Percentiles rank a stretch among this genome's conserved stretches.
These are phyloP conservation scores for Ptychoptera albimana DNA, from an alignment of 2,888 invertebrate species.

Conservation along the genomic window DNA sequence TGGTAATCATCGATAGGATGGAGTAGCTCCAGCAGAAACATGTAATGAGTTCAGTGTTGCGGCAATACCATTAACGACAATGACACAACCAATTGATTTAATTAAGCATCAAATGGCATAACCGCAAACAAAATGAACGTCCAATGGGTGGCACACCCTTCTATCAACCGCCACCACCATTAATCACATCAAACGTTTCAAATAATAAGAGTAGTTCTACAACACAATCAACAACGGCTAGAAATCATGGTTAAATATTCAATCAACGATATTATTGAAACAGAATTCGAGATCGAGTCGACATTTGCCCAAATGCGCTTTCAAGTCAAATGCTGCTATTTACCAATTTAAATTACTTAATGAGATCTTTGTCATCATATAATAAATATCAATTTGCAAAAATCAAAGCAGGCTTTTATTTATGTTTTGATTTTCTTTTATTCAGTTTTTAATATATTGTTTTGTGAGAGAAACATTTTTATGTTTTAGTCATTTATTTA, in stretches of 20 bases:
- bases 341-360: no score
- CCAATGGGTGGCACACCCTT: conserved; percentile 25
- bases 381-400: no score
- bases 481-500: no score
- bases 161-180: conserved; percentile 30
- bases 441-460: no score
- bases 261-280: conserved; percentile 43
- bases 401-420: no score
- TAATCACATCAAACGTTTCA: conserved; percentile 7
- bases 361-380: no score
- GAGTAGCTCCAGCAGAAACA: conserved; percentile 24
- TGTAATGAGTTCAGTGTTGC: conserved; percentile 28
- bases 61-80: conserved; percentile 8
- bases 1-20: conserved; percentile 45
- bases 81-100: conserved; percentile 3
- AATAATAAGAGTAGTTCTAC: conserved; percentile 4
- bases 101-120: conserved; percentile 10
- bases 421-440: no score
- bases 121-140: conserved; percentile 22
- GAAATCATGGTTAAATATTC: conserved; percentile 28
- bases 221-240: conserved; percentile 10
- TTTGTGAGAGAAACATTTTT: no score
- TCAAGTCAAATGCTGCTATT: conserved; percentile 61
- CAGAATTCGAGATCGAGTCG: conserved; percentile 70
- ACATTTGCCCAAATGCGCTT: conserved; percentile 68